These are phyloP conservation scores for Sanderia malayensis DNA, from an alignment of 30 jellyfish, hydroid and myxozoan genomes.

Conservation along the genomic window DNA sequence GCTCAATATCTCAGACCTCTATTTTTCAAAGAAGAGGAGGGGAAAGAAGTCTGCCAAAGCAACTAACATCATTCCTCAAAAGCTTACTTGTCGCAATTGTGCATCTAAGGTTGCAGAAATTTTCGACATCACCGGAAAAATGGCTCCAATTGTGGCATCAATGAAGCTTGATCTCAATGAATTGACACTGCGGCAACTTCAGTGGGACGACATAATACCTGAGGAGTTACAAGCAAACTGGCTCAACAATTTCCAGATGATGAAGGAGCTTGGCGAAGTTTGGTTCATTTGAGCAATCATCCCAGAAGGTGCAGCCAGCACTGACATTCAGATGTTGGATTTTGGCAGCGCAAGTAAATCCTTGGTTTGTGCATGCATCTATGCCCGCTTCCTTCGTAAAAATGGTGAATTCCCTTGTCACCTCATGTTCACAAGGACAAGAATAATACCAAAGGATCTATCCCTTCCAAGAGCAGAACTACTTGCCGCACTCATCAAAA, in stretches of 20 bases:
- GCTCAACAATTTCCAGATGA: slow-evolving; percentile 23
- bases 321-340: background rate
- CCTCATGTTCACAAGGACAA: slow-evolving; percentile 16
- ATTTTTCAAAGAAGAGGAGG: background rate
- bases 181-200: background rate
- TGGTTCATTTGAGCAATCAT: background rate
- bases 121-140: background rate
- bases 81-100: background rate
- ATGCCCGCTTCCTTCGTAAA: background rate
- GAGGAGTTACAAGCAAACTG: slow-evolving; percentile 8
- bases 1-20: background rate
- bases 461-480: slow-evolving; percentile 7
- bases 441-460: background rate
- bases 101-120: slow-evolving; percentile 8
- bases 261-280: background rate
- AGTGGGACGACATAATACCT: background rate
- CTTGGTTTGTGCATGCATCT: background rate
- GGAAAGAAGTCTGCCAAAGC: background rate
- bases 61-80: background rate
- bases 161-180: background rate
- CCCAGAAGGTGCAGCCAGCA: background rate
- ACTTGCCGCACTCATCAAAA: slow-evolving; percentile 13
- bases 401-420: background rate
- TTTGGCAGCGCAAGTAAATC: background rate
- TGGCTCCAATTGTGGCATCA: background rate